Evolutionary conservation across 1,140 invertebrate genomes (phyloP).

Genomic region (Papilio polyxenes): DNA sequence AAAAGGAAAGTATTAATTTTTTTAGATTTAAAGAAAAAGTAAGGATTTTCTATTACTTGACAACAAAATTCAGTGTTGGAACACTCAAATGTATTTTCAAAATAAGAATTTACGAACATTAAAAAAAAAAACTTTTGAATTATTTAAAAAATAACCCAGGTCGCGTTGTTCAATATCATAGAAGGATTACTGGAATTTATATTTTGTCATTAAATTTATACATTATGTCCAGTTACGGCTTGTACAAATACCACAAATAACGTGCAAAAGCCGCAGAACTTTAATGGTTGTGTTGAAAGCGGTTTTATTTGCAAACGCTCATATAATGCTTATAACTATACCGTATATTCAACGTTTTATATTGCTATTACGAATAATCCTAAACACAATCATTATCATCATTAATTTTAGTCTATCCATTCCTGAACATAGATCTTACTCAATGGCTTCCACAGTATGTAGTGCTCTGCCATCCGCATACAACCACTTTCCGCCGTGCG

Average conservation of each 20-base stretch:
- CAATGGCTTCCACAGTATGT: no score
- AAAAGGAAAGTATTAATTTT: no score
- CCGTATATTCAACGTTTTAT: not conserved
- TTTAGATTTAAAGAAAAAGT: no score
- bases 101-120: no score
- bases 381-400: no score
- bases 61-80: no score
- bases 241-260: conserved; percentile 36
- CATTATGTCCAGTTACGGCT: conserved; percentile 16
- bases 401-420: no score
- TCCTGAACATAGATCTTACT: no score
- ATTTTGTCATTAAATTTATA: not conserved
- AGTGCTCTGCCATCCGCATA: no score
- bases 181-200: not conserved
- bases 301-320: not conserved
- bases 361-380: not conserved
- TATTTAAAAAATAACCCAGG: not conserved
- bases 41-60: no score
- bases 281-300: conserved; percentile 29
- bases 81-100: no score
- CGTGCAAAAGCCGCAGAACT: conserved; percentile 33
- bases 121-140: not conserved
- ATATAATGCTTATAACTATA: not conserved
- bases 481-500: no score
- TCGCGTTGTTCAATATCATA: not conserved